A percentile compares a stretch with the other conserved stretches of the same genome.
Evolutionary conservation across 1,140 invertebrate species (phyloP).

Genomic region (Drosophila prosaltans): DNA sequence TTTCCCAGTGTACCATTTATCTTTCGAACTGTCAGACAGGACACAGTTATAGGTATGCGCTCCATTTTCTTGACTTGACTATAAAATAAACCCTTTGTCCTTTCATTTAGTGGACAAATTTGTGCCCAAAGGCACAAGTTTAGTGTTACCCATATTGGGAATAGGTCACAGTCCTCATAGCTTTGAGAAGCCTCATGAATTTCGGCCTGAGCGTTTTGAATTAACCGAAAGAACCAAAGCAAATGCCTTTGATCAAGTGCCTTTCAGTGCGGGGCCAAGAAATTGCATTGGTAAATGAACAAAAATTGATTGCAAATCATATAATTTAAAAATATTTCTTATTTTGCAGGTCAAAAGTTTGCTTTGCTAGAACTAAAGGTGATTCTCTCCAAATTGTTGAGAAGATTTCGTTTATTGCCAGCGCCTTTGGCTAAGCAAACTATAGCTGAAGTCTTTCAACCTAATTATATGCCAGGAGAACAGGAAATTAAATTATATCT

Average conservation of each 20-base stretch:
- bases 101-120: constrained; percentile 41
- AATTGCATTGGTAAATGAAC: constrained; percentile 67
- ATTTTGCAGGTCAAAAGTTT: constrained; percentile 83
- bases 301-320: neutral
- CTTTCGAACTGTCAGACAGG: constrained; percentile 79
- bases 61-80: no score
- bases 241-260: constrained; percentile 85
- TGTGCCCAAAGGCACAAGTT: constrained; percentile 47
- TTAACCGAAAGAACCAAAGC: constrained; percentile 72
- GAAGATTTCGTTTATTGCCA: constrained; percentile 61
- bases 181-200: constrained; percentile 89
- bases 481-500: constrained; percentile 42
- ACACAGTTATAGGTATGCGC: constrained; percentile 50
- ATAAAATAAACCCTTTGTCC: neutral
- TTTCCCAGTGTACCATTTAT: constrained; percentile 89
- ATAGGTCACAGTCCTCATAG: constrained; percentile 66
- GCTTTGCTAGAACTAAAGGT: constrained; percentile 84
- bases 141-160: constrained; percentile 43
- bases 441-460: constrained; percentile 35
- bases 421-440: constrained; percentile 38
- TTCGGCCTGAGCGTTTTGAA: constrained; percentile 90
- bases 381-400: constrained; percentile 78
- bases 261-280: constrained; percentile 84
- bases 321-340: neutral
- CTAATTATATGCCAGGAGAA: constrained; percentile 27